These are phyloP conservation scores for Rhea americana DNA, from an alignment of 2,113 vertebrate genomes.

Conservation along the genomic window DNA sequence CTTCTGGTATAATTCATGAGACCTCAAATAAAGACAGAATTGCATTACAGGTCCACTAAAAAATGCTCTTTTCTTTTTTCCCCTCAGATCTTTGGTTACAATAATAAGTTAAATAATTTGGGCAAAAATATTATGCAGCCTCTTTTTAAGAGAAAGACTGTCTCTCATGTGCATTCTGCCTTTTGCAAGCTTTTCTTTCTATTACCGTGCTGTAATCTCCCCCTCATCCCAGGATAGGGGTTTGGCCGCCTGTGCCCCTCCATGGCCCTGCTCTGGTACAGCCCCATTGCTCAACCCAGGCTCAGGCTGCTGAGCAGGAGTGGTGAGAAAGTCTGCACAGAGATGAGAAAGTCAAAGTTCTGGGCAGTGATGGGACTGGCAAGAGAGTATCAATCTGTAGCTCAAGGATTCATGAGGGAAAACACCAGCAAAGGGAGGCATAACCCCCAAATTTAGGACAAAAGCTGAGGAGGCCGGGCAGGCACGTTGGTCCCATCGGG, in stretches of 20 bases:
- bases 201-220: neutral
- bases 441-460: neutral
- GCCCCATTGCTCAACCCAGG: fast-evolving
- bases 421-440: neutral
- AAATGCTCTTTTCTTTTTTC: neutral
- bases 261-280: too few species aligned
- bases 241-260: neutral
- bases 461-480: neutral
- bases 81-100: neutral
- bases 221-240: neutral
- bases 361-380: too few species aligned
- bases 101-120: neutral
- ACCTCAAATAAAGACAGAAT: neutral
- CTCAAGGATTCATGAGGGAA: neutral
- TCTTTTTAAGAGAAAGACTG: neutral
- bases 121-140: neutral
- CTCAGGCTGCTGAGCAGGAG: fast-evolving
- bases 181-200: neutral
- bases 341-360: neutral
- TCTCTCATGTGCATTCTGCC: neutral
- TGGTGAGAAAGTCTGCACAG: neutral
- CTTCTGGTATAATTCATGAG: neutral
- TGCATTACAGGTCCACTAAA: neutral
- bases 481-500: fast-evolving
- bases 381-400: too few species aligned